Percentiles rank a stretch among this genome's conserved stretches.
Evolutionary conservation across 2,888 invertebrate species (phyloP).

Genomic region (Drepana falcataria): DNA sequence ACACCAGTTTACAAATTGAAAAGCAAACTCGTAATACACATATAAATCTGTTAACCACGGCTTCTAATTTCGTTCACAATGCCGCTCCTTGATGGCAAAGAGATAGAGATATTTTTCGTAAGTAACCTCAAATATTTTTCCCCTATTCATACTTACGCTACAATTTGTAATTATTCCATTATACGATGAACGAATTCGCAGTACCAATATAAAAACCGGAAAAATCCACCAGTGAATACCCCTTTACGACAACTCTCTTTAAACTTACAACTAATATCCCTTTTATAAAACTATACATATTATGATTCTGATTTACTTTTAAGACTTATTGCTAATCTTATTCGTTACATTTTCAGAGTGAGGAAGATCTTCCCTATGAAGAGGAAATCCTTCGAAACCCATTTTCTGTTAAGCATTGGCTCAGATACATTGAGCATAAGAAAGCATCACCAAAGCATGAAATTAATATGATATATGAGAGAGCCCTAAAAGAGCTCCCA

Average conservation of each 20-base stretch:
- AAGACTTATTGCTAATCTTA: no score
- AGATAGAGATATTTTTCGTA: conserved; percentile 74
- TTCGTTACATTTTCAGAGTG: conserved; percentile 79
- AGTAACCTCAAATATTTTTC: conserved; percentile 31
- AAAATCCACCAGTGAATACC: no score
- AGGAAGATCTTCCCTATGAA: conserved; percentile 98
- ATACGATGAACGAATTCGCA: no score
- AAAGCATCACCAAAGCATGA: conserved; percentile 89
- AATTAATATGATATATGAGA: conserved; percentile 95
- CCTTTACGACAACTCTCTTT: no score
- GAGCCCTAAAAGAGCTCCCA: conserved; percentile 96
- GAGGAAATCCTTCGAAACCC: conserved; percentile 99
- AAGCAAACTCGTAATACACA: no score
- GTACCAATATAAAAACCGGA: no score
- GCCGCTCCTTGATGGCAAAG: conserved; percentile 68
- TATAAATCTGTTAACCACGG: neutral
- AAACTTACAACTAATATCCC: neutral
- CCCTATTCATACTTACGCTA: neutral
- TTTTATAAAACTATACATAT: conserved; percentile 2
- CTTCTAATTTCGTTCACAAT: conserved; percentile 27
- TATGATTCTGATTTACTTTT: neutral
- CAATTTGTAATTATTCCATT: neutral
- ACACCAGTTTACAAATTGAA: no score
- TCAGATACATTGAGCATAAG: conserved; percentile 97
- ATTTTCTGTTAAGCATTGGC: conserved; percentile 98